Conservation (phyloP, 2,113 vertebrate species). For the Fukomys damarensis region DNA sequence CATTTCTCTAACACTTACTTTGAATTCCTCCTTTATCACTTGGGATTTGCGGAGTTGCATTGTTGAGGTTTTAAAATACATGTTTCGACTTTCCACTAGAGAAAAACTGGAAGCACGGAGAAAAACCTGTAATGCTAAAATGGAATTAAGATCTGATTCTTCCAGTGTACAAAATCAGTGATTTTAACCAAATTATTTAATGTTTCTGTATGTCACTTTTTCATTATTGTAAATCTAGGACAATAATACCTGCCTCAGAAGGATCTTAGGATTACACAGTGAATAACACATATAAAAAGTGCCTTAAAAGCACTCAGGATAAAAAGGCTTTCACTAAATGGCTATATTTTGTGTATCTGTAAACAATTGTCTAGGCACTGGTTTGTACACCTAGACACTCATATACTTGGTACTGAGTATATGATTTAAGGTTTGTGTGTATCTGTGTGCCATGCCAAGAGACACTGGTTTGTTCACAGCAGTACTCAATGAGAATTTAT, state of each 20-base stretch:
- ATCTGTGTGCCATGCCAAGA: background rate
- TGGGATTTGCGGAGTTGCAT: background rate
- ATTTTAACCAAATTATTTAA: background rate
- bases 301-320: background rate
- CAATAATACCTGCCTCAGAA: background rate
- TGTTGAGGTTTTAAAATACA: background rate
- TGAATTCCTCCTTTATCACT: background rate
- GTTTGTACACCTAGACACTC: background rate
- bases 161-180: background rate
- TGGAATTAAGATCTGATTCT: background rate
- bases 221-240: background rate
- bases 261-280: background rate
- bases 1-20: background rate
- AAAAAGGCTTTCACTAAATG: background rate
- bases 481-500: background rate
- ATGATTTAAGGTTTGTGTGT: background rate
- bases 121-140: background rate
- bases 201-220: background rate
- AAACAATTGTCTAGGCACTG: background rate
- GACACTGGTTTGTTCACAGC: background rate
- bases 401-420: background rate
- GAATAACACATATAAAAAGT: background rate
- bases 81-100: background rate
- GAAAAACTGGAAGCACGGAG: background rate
- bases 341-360: background rate